Evolutionary conservation across 2,113 vertebrate genomes (phyloP).

Genomic region (Clarias macrocephalus): DNA sequence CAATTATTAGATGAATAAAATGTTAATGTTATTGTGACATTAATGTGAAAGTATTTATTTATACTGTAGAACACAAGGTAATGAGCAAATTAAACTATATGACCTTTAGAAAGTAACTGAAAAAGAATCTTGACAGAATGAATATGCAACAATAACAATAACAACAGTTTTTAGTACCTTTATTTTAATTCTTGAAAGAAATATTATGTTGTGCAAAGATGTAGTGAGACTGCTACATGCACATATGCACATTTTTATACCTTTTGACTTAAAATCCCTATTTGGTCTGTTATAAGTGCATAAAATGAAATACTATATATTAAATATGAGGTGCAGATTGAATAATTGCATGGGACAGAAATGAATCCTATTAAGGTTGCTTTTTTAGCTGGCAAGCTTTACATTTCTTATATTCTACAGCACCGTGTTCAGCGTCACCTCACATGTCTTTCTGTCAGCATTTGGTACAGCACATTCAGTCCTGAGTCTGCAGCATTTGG

Average conservation of each 20-base stretch:
- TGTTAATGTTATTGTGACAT: too few species aligned
- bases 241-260: neutral
- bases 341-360: neutral
- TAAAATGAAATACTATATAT: neutral
- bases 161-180: neutral
- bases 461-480: neutral
- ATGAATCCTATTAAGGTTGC: neutral
- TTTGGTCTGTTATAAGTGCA: neutral
- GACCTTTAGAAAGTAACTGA: neutral
- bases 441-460: neutral
- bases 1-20: neutral
- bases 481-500: constrained; percentile 27
- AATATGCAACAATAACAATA: neutral
- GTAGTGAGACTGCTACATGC: neutral
- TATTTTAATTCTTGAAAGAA: neutral
- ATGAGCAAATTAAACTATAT: neutral
- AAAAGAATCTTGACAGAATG: neutral
- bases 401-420: neutral
- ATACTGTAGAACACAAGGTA: neutral
- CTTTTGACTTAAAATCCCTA: neutral
- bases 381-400: neutral
- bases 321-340: neutral
- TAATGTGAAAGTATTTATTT: neutral
- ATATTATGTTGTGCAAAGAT: neutral
- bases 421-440: too few species aligned